These are phyloP conservation scores for Myxocyprinus asiaticus DNA, from an alignment of 2,113 vertebrate genomes.

Conservation along the genomic window DNA sequence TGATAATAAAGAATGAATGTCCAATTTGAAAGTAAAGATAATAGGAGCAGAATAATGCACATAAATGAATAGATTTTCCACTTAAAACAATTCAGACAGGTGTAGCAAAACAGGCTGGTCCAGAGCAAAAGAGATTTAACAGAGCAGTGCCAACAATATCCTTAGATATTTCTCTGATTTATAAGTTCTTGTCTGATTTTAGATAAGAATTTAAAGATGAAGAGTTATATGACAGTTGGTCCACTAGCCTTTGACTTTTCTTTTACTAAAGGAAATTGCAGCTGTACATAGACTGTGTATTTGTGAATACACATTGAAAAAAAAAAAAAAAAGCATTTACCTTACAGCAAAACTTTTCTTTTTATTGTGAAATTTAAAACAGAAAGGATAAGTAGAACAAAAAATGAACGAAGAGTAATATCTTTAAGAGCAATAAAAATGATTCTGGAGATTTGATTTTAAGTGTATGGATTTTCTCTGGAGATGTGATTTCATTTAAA, in stretches of 20 bases:
- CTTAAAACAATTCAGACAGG: neutral
- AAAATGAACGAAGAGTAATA: slow-evolving; percentile 71
- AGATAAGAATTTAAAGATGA: slow-evolving; percentile 7
- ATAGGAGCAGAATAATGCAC: neutral
- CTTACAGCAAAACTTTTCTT: slow-evolving; percentile 70
- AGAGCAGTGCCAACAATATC: neutral
- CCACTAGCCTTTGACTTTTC: slow-evolving; percentile 1
- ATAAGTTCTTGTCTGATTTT: slow-evolving; percentile 1
- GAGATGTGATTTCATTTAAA: slow-evolving; percentile 19
- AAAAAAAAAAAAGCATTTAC: slow-evolving; percentile 55
- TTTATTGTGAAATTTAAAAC: slow-evolving; percentile 76
- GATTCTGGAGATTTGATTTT: slow-evolving; percentile 74
- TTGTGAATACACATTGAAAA: slow-evolving; percentile 71
- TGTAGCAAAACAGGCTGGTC: neutral
- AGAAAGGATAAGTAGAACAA: slow-evolving; percentile 67
- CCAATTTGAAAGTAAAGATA: slow-evolving; percentile 16
- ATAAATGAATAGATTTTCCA: neutral
- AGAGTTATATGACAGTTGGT: neutral
- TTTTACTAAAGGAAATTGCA: slow-evolving; percentile 51
- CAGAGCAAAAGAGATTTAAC: neutral
- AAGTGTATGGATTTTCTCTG: slow-evolving; percentile 53
- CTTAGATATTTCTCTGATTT: neutral
- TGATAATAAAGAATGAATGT: slow-evolving; percentile 1
- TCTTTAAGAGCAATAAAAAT: slow-evolving; percentile 84
- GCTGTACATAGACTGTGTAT: slow-evolving; percentile 78